Percentiles rank a stretch among this genome's conserved stretches.
phyloP scores from a whole-genome alignment of 2,113 vertebrate species.

The Mirza zaza region DNA sequence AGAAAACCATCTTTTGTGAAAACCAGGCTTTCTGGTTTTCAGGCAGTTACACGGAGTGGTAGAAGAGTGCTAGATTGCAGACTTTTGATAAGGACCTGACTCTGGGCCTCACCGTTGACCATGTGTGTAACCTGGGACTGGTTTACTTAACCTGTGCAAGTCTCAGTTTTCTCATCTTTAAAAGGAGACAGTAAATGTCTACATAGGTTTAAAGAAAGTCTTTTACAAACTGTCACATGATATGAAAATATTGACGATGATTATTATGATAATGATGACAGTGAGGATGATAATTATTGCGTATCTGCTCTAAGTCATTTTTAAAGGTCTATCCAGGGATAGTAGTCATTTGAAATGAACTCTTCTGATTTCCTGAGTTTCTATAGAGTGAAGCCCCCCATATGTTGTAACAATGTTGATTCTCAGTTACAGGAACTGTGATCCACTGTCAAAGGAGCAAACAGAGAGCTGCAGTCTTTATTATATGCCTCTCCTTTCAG shows the following conservation, averaged over 20 bases:
- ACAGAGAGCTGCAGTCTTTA: background rate
- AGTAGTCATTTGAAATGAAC: background rate
- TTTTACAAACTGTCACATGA: background rate
- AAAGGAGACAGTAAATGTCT: background rate
- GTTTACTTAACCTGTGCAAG: background rate
- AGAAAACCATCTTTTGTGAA: constrained; percentile 25
- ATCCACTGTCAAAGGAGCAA: background rate
- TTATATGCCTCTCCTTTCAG: background rate
- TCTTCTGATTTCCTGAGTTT: background rate
- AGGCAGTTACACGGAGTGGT: background rate
- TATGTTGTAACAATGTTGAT: background rate
- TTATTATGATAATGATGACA: background rate
- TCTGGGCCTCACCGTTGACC: background rate
- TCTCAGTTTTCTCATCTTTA: background rate
- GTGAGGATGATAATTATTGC: background rate
- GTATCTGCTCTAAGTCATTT: background rate
- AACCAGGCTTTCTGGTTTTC: background rate
- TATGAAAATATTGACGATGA: background rate
- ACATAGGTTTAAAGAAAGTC: background rate
- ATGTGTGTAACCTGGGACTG: background rate
- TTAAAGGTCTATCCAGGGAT: background rate
- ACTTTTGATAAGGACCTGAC: background rate
- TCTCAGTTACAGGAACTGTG: background rate
- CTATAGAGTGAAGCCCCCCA: background rate
- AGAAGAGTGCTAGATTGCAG: background rate